Evolutionary conservation across 30 jellyfish, hydroid and myxozoan genomes (phyloP), one percentile per base, ranked within the genome.

Genomic region (Hydractinia symbiolongicarpus): DNA sequence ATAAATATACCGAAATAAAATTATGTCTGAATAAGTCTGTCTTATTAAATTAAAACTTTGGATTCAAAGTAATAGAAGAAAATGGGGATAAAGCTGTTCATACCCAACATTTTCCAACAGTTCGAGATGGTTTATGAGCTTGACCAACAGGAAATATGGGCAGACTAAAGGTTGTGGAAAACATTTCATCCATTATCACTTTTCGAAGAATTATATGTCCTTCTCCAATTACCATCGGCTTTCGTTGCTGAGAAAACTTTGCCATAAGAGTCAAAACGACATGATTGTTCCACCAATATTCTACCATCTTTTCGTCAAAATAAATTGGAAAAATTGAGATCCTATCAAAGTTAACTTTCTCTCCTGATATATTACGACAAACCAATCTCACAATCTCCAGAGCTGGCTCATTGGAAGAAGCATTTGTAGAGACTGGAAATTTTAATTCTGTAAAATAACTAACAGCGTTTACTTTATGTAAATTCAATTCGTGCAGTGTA

Each of bases 361-460:
- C 14, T 4, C 81, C 86, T 5, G 11, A 9, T 5, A 69, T 9
- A 40, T 81, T 84, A 67, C 77, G 88, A 7, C 95, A 89, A 17
- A 84, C 97, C 44, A 82, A 73, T 66, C 95, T 64, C 5, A 86
- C 80, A 8, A 85, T 54, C 67, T 89, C 97, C 11, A 62, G 58
- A 57, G 83, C 82, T 5, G 78, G 53, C 20, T 82, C 49, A 54
- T 78, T 77, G 9, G 51, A 20, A 13, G 70, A 14, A 10, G 78
- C 89, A 11, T 51, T 14, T 8, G 91, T 44, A 53, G 30, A 20
- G 5, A 89, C 88, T 4, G 97, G 97, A 67, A 89, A 89, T 20
- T 81, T 83, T 51, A 81, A 84, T 80, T 89, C 97, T 9, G 85
- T 79, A 79, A 84, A 89, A 62, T 84, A 89, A 69, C 70, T 50